A percentile compares a stretch with the other conserved stretches of the same genome.
These are phyloP conservation scores for Chaetops frenatus DNA, from an alignment of 2,113 vertebrate genomes.

Conservation along the genomic window DNA sequence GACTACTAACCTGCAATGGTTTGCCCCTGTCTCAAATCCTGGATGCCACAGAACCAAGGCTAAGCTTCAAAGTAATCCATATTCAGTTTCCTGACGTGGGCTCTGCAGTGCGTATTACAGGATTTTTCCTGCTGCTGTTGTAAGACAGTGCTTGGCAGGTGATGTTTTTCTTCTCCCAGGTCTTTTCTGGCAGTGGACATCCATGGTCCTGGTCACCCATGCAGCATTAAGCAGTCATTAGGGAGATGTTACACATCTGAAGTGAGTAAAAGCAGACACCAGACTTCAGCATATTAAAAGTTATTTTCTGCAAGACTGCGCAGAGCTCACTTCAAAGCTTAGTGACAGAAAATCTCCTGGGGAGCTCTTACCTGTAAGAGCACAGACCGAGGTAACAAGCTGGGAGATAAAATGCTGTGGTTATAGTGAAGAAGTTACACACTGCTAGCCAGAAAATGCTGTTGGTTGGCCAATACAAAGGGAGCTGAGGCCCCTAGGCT, in stretches of 20 bases:
- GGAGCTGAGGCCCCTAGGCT: background rate
- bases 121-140: background rate
- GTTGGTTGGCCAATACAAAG: background rate
- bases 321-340: constrained; percentile 4
- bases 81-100: fast-evolving
- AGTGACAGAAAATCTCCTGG: constrained; percentile 13
- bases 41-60: background rate
- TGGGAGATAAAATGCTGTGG: background rate
- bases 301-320: background rate
- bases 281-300: background rate
- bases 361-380: constrained; percentile 17
- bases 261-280: background rate
- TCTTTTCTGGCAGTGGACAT: background rate
- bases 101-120: fast-evolving
- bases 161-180: background rate
- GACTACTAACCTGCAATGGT: background rate
- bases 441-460: background rate
- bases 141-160: background rate
- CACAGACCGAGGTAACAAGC: background rate
- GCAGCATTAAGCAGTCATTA: background rate
- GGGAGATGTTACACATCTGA: background rate
- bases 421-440: background rate
- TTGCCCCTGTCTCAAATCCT: background rate
- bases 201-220: background rate
- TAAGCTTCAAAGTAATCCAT: background rate